These are phyloP conservation scores for Mechanitis messenoides DNA, from an alignment of 2,888 invertebrate genomes.

Conservation along the genomic window DNA sequence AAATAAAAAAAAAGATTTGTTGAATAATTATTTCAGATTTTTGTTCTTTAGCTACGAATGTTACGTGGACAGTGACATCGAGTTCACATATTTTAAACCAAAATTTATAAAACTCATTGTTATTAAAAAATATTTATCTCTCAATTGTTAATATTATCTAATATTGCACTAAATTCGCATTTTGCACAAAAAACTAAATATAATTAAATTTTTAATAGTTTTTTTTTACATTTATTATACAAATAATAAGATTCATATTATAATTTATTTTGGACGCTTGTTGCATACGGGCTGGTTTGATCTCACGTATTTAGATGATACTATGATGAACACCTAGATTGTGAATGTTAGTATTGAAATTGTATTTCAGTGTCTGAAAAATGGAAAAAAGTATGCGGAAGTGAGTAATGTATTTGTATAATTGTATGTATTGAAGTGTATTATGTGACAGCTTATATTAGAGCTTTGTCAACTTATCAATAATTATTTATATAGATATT, in stretches of 20 bases:
- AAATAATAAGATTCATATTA: constrained; percentile 19
- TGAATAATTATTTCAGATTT: constrained; percentile 34
- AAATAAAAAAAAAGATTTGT: constrained; percentile 42
- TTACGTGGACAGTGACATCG: constrained; percentile 68
- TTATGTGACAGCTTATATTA: constrained; percentile 43
- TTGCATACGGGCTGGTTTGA: constrained; percentile 25
- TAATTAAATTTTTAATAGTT: not conserved
- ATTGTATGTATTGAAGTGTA: constrained; percentile 43
- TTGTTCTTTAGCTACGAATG: constrained; percentile 59
- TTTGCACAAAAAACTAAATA: constrained; percentile 25
- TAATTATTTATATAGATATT: constrained; percentile 10
- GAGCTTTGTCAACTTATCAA: constrained; percentile 33
- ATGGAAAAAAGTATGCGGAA: constrained; percentile 74
- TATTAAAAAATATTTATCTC: too few species aligned
- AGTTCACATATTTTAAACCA: constrained; percentile 46
- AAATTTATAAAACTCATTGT: not conserved
- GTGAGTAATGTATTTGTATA: constrained; percentile 66
- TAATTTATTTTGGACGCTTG: constrained; percentile 20
- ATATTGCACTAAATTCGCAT: constrained; percentile 32
- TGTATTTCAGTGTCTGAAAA: constrained; percentile 74
- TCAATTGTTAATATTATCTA: too few species aligned
- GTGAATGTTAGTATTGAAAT: constrained; percentile 71
- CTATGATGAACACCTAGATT: constrained; percentile 37
- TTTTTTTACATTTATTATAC: constrained; percentile 13
- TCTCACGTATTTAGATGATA: constrained; percentile 34